Evolutionary conservation across 2,797 vertebrate genomes (phyloP).

Genomic region (Todus mexicanus): DNA sequence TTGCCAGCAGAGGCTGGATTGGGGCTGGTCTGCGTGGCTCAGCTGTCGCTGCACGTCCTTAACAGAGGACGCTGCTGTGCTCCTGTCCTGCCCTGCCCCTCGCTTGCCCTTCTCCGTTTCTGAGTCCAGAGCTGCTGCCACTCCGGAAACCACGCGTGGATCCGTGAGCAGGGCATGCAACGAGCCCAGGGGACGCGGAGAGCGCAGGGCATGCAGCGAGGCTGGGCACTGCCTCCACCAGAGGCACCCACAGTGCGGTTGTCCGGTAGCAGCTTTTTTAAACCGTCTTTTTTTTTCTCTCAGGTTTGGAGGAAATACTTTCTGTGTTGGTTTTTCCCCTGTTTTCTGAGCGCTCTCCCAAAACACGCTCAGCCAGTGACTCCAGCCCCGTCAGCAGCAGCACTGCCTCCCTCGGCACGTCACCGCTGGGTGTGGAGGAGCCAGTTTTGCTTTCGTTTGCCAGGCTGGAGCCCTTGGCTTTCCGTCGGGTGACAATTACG

Average conservation of each 20-base stretch:
- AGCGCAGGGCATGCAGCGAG: background rate
- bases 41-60: rapidly evolving
- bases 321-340: background rate
- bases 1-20: rapidly evolving
- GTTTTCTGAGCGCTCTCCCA: rapidly evolving
- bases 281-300: background rate
- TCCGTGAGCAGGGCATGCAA: background rate
- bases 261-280: rapidly evolving
- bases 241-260: rapidly evolving
- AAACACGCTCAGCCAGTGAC: rapidly evolving
- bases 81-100: background rate
- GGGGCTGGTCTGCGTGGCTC: background rate
- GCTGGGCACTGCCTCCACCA: background rate
- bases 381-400: background rate
- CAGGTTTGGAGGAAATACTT: background rate
- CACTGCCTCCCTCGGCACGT: background rate
- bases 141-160: rapidly evolving
- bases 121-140: background rate
- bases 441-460: conserved; percentile 26
- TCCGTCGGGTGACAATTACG: background rate
- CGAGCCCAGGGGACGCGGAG: rapidly evolving
- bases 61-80: rapidly evolving
- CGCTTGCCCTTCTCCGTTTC: rapidly evolving
- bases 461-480: background rate
- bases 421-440: background rate